Percentiles rank a stretch among this genome's conserved stretches.
Evolutionary conservation across 1,140 invertebrate species (phyloP).

Genomic region (Bicyclus anynana): DNA sequence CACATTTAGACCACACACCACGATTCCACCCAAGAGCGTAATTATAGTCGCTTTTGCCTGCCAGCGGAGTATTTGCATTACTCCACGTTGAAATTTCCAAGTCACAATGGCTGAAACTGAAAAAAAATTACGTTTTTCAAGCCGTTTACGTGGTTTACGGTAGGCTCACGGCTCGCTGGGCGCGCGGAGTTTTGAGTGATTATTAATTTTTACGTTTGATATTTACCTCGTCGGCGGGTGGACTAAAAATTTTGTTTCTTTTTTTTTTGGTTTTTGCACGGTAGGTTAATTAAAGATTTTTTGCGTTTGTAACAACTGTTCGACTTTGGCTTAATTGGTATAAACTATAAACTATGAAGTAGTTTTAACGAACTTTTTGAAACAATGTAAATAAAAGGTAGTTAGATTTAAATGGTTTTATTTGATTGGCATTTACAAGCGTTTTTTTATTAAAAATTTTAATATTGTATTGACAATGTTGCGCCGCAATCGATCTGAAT

Average conservation of each 20-base stretch:
- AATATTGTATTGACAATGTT: too few species aligned
- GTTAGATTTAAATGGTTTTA: too few species aligned
- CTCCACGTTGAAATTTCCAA: slow-evolving; percentile 37
- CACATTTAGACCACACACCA: slow-evolving; percentile 24
- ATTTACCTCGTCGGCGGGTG: slow-evolving; percentile 17
- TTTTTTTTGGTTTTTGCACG: slow-evolving; percentile 16
- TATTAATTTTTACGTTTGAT: slow-evolving; percentile 37
- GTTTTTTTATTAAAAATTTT: too few species aligned
- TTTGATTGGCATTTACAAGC: too few species aligned
- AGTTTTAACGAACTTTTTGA: not conserved
- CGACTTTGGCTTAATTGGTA: slow-evolving; percentile 24
- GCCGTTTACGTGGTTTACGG: slow-evolving; percentile 28
- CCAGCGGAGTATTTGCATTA: slow-evolving; percentile 57
- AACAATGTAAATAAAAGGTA: not conserved
- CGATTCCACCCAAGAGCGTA: slow-evolving; percentile 44
- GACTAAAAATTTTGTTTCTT: slow-evolving; percentile 33
- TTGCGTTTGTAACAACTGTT: slow-evolving; percentile 19
- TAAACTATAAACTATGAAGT: not conserved
- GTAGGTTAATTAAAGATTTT: slow-evolving; percentile 29
- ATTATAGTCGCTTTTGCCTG: slow-evolving; percentile 47
- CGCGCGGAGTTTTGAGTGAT: slow-evolving; percentile 27
- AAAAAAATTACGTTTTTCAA: slow-evolving; percentile 35
- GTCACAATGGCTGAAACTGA: slow-evolving; percentile 36
- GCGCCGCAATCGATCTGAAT: too few species aligned
- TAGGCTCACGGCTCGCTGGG: slow-evolving; percentile 29